Base-by-base conservation (phyloP, 2,797 vertebrate species). In the Periparus ater region DNA sequence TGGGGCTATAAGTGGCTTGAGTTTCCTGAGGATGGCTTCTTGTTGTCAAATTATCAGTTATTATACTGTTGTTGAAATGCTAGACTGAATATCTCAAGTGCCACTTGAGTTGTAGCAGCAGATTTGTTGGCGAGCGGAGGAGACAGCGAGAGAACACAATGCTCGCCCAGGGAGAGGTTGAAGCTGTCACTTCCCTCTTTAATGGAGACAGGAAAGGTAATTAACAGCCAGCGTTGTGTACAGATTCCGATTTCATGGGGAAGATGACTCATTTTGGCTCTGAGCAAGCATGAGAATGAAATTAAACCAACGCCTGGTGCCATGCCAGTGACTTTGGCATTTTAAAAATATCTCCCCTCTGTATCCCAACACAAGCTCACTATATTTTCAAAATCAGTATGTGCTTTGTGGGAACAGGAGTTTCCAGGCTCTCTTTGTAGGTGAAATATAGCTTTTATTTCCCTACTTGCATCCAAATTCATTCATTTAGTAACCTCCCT, bases 211-310 rank as follows among this genome's bases (percentile, higher is more conserved):
- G 95, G 91, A 94, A 94, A 95, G 95, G 95, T 97, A 97, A 97
- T 96, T 97, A 97, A 97, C 95, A 96, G 89, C 91, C 91, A 96
- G 88, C 13, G 44, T 89, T 95, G 95, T 94, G 81, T 97, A 95
- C 91, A 95, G 85, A 97, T 85, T 96, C 30, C 88, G 96, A 96
- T 96, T 96, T 95, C 91, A 95, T 95, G 86, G 88, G 85, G 73
- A 96, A 94, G 95, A 92, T 97, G 96, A 96, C 95, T 97, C 96
- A 97, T 96, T 97, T 96, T 97, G 96, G 94, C 94, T 95, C 95
- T 85, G 48, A 96, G 93, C 67, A 88, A 93, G 90, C 70, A 54
- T 13, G 68, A 86, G 91, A 87, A 93, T 67, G 88, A 96, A 97
- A 96, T 96, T 93, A 96, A 97, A 97, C 90, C 87, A 88, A 80